Evolutionary conservation across 2,888 invertebrate genomes (phyloP), one percentile per base, ranked within the genome.

Genomic region (Antheraea yamamai): DNA sequence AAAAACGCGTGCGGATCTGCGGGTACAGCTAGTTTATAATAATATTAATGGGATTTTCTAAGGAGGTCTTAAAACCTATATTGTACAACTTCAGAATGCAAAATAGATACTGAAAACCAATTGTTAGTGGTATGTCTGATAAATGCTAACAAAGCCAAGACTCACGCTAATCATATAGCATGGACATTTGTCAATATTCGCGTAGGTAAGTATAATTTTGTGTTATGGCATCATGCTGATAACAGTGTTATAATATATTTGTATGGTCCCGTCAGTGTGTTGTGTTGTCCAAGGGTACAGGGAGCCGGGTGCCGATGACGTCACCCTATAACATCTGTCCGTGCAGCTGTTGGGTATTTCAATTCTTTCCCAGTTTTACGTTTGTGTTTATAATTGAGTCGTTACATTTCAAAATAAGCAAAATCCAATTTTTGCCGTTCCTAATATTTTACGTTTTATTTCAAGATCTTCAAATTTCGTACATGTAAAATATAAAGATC

Each of bases 261-360:
- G 30, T 68, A 35, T 23, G 3, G 18, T 68, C 30, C 30, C 16
- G 39, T 20, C 20, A 20, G 3, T 26, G 12, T 30, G 6, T 20
- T 68, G n/a, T 10, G 20, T 8, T 12, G 39, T 20, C 39, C 3
- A 20, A 8, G 39, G 70, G 23, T 39, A 14, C 20, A 39, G 0
- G 70, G 64, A 30, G 64, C 64, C 16, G 39, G 39, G 39, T 70
- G 20, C 70, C 70, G n/a, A 12, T 70, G 70, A 70, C 70, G 70
- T 70, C 70, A 70, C 2, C 26, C 70, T n/a, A 23, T 1, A n/a
- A 70, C 70, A 70, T 70, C 70, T 70, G 70, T 39, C 39, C 70
- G 39, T n/a, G 70, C 70, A 70, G 70, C 70, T 70, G 70, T 23
- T 47, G 12, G 39, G 39, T 39, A n/a, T 66, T 23, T 39, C n/a